These are phyloP conservation scores for Protobothrops flavoviridis DNA, from an alignment of 2,113 vertebrate genomes.

Conservation along the genomic window DNA sequence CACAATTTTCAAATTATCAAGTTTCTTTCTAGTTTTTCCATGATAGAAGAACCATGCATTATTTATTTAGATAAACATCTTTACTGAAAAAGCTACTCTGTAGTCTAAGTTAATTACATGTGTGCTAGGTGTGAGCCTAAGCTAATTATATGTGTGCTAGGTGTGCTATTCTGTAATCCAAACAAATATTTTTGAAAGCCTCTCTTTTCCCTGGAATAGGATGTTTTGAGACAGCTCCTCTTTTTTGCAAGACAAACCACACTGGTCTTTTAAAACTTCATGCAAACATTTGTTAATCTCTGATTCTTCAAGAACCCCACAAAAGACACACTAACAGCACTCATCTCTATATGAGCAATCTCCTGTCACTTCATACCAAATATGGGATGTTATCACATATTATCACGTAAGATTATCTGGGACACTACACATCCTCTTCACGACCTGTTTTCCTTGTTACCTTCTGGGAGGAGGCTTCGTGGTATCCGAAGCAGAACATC, in stretches of 20 bases:
- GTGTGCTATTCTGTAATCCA: slow-evolving; percentile 64
- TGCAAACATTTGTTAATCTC: slow-evolving; percentile 24
- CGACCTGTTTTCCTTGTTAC: no score
- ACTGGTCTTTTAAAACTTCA: slow-evolving; percentile 27
- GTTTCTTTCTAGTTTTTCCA: slow-evolving; percentile 39
- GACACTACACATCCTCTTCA: no score
- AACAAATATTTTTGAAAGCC: slow-evolving; percentile 71
- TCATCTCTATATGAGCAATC: background rate
- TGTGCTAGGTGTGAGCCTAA: slow-evolving; percentile 59
- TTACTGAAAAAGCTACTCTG: slow-evolving; percentile 71
- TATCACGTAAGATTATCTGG: background rate
- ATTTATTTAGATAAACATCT: slow-evolving; percentile 67
- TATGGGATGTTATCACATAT: background rate
- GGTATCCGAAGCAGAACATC: no score
- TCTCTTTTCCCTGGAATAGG: slow-evolving; percentile 74
- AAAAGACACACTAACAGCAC: slow-evolving; percentile 9
- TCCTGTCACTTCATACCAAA: background rate
- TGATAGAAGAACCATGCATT: slow-evolving; percentile 71
- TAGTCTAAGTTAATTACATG: slow-evolving; percentile 71
- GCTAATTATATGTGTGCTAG: slow-evolving; percentile 70
- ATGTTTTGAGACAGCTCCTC: slow-evolving; percentile 60
- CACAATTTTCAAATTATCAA: slow-evolving; percentile 27
- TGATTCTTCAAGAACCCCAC: background rate
- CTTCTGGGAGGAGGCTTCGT: no score
- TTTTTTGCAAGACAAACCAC: slow-evolving; percentile 54